A percentile compares a stretch with the other conserved stretches of the same genome.
These are phyloP conservation scores for Proisotoma minuta DNA, from an alignment of 2,888 invertebrate species.

Conservation along the genomic window DNA sequence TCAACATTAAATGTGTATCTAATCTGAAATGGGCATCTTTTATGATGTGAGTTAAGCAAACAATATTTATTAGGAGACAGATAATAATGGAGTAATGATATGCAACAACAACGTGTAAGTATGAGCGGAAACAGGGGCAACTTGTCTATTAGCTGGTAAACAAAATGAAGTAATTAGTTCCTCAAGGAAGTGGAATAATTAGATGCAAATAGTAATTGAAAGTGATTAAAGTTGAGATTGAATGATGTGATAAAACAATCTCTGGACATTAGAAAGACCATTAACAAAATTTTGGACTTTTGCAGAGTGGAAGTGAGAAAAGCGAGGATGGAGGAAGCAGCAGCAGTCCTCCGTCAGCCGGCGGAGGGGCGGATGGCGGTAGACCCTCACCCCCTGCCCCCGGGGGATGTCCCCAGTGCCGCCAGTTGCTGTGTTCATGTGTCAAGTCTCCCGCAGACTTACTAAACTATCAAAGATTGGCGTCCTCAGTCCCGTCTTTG, in stretches of 20 bases:
- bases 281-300: constrained; percentile 3
- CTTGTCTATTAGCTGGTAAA: background rate
- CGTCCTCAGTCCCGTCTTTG: constrained; percentile 47
- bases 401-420: constrained; percentile 46
- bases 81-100: background rate
- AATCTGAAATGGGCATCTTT: background rate
- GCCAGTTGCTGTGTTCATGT: constrained; percentile 48
- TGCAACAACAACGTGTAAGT: background rate
- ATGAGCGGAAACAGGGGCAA: background rate
- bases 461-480: constrained; percentile 50
- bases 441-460: constrained; percentile 52
- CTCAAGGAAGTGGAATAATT: constrained; percentile 2
- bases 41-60: background rate
- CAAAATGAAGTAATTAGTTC: constrained; percentile 12
- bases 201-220: background rate
- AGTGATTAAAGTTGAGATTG: background rate
- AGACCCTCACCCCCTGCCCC: constrained; percentile 25
- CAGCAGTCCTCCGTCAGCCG: constrained; percentile 43
- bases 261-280: background rate
- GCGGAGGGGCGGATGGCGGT: constrained; percentile 38
- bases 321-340: constrained; percentile 45
- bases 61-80: background rate
- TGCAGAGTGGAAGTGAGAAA: constrained; percentile 43
- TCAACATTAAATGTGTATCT: too few relatives aligned
- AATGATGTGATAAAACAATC: background rate